Conservation (phyloP, 2,113 vertebrate species). For the Erpornis zantholeuca region DNA sequence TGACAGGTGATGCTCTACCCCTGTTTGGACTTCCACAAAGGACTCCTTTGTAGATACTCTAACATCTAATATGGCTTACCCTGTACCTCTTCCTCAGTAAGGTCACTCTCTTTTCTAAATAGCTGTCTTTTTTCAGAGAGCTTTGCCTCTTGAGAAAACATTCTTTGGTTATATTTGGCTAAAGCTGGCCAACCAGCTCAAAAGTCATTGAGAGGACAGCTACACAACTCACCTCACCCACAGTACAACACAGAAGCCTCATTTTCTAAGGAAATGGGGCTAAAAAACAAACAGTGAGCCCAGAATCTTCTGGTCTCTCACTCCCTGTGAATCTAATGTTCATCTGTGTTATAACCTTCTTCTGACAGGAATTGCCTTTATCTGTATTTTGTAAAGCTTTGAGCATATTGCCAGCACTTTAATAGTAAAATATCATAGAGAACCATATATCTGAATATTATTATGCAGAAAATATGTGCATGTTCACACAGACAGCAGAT, state of each 20-base stretch:
- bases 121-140: background rate
- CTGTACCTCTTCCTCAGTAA: background rate
- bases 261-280: slow-evolving; percentile 6
- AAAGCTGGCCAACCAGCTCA: background rate
- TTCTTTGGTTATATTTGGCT: background rate
- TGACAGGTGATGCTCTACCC: background rate
- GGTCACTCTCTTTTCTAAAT: background rate
- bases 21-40: background rate
- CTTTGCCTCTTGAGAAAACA: background rate
- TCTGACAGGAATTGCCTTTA: slow-evolving; percentile 53
- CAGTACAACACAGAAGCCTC: background rate
- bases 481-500: slow-evolving; percentile 53
- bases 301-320: slow-evolving; percentile 1
- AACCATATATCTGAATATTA: slow-evolving; percentile 49
- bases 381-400: slow-evolving; percentile 54
- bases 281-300: background rate
- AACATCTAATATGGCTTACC: background rate
- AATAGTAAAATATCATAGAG: slow-evolving; percentile 44
- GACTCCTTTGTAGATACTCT: background rate
- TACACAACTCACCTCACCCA: background rate
- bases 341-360: slow-evolving; percentile 21
- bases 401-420: slow-evolving; percentile 51
- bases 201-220: background rate
- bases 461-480: slow-evolving; percentile 56
- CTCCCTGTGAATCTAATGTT: background rate